Percentiles rank a stretch among this genome's conserved stretches.
Evolutionary conservation across 2,888 invertebrate genomes (phyloP).

Genomic region (Bellardia bayeri): DNA sequence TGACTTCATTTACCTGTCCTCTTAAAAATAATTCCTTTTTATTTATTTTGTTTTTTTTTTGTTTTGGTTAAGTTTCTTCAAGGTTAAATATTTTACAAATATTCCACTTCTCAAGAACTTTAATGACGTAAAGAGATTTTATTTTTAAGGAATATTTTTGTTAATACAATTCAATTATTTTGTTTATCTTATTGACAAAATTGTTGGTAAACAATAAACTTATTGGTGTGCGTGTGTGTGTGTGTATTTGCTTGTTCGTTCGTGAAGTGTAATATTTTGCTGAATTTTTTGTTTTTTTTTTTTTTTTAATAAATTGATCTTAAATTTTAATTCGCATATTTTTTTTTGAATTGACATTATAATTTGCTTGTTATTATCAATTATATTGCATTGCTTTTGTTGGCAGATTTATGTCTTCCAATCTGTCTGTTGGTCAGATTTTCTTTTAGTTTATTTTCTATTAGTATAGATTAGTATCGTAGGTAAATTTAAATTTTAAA

Average conservation of each 20-base stretch:
- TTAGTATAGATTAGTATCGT: not conserved
- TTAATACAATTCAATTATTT: no score
- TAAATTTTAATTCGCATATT: not conserved
- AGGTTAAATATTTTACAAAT: slow-evolving; percentile 17
- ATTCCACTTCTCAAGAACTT: not conserved
- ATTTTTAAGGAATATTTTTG: slow-evolving; percentile 10
- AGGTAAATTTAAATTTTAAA: slow-evolving; percentile 2
- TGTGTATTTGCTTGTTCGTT: not conserved
- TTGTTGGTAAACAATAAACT: slow-evolving; percentile 16
- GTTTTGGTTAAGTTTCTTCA: slow-evolving; percentile 13
- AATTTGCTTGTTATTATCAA: not conserved
- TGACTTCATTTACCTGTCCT: not conserved
- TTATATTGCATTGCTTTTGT: not conserved
- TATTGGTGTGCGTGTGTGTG: not conserved
- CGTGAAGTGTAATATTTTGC: not conserved
- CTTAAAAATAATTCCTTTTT: slow-evolving; percentile 6
- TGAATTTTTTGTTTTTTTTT: not conserved
- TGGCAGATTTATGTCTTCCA: not conserved
- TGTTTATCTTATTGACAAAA: no score
- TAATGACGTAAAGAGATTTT: not conserved
- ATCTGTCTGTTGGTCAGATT: slow-evolving; percentile 17
- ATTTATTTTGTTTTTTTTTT: not conserved
- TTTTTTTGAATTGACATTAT: slow-evolving; percentile 16
- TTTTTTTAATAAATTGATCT: not conserved
- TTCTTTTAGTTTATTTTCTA: not conserved